Percentiles rank a stretch among this genome's conserved stretches.
Conservation (phyloP, 2,113 vertebrate species). For the Notechis scutatus region DNA sequence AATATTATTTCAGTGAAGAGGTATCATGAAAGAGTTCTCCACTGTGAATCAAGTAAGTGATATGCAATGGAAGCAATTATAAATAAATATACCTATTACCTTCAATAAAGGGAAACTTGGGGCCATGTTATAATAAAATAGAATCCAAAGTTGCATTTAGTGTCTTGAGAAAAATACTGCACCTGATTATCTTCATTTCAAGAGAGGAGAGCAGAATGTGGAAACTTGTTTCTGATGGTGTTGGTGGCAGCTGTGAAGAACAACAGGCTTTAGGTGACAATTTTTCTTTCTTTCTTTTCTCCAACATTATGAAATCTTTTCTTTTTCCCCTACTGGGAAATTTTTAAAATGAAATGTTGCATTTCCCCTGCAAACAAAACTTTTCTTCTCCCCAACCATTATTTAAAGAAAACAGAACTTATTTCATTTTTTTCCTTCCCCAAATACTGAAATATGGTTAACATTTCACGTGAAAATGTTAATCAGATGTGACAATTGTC, state of each 20-base stretch:
- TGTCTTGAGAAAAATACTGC: background rate
- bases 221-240: background rate
- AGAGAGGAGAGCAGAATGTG: background rate
- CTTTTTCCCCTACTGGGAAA: background rate
- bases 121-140: background rate
- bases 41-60: background rate
- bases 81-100: background rate
- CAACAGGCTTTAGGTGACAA: background rate
- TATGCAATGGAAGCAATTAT: background rate
- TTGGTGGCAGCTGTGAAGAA: background rate
- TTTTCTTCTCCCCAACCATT: background rate
- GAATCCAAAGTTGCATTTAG: background rate
- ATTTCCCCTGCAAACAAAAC: background rate
- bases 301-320: background rate
- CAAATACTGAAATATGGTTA: conserved; percentile 10
- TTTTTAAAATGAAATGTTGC: conserved; percentile 3
- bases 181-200: background rate
- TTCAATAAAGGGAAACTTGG: background rate
- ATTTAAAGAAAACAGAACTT: background rate
- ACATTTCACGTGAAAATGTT: conserved; percentile 32
- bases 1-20: background rate
- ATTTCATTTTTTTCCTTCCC: background rate
- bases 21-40: background rate
- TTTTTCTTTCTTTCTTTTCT: background rate
- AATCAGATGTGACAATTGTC: conserved; percentile 38